Evolutionary conservation across 2,797 vertebrate genomes (phyloP).

Genomic region (Nyctalus aviator): DNA sequence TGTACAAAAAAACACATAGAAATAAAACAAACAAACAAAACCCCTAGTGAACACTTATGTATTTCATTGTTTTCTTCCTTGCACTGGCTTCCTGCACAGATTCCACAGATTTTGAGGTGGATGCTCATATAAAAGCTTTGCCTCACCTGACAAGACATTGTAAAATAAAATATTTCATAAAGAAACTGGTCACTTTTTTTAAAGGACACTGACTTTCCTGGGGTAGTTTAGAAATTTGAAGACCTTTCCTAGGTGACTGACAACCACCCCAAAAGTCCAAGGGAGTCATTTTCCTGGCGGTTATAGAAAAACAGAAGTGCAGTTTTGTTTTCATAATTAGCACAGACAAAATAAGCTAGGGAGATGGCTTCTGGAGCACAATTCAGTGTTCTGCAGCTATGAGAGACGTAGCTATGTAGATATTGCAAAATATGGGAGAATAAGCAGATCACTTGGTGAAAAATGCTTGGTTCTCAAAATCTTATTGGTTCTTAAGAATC

Average conservation of each 20-base stretch:
- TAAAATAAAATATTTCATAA: background rate
- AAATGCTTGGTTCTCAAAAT: constrained; percentile 11
- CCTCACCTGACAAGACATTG: background rate
- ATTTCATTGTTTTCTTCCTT: background rate
- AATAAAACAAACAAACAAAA: background rate
- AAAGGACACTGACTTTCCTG: background rate
- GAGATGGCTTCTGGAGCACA: background rate
- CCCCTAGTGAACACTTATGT: background rate
- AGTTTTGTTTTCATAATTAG: background rate
- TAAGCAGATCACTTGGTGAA: background rate
- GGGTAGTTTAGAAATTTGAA: background rate
- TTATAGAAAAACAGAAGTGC: background rate
- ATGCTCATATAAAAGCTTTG: background rate
- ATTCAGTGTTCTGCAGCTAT: background rate
- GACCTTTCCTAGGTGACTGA: background rate
- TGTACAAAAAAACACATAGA: background rate
- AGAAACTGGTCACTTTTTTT: background rate
- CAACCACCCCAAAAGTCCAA: background rate
- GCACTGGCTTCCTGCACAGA: background rate
- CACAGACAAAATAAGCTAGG: background rate
- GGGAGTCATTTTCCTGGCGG: background rate
- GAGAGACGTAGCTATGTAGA: background rate
- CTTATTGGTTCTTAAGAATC: background rate
- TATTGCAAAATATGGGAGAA: background rate
- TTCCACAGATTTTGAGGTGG: background rate